phyloP scores from a whole-genome alignment of 1,140 invertebrate genomes.

The Lepidurus packardi region DNA sequence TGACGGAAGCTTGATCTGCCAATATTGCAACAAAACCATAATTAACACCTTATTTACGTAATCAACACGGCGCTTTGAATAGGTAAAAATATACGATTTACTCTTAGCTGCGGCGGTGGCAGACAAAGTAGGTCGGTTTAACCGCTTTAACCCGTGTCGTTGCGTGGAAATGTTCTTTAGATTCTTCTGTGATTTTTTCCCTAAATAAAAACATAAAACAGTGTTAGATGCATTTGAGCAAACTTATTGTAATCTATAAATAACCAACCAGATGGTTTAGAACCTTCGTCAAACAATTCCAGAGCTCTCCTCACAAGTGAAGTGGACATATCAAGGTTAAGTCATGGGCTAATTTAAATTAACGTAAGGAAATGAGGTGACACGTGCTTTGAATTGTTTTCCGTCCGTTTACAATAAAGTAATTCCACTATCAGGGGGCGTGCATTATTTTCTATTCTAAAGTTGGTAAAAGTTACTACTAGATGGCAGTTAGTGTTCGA shows the following conservation, averaged over 20 bases:
- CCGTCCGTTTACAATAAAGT: background rate
- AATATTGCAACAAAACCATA: background rate
- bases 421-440: too few species aligned
- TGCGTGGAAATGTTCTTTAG: background rate
- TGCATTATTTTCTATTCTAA: too few species aligned
- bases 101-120: background rate
- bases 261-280: background rate
- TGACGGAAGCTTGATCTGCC: slow-evolving; percentile 24
- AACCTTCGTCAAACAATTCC: slow-evolving; percentile 27
- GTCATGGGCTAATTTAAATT: background rate
- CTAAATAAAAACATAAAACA: background rate
- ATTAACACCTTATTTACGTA: background rate
- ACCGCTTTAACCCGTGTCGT: background rate
- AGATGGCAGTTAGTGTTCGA: background rate
- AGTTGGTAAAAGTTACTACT: background rate
- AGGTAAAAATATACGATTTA: background rate
- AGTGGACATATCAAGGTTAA: slow-evolving; percentile 27
- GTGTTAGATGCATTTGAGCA: too few species aligned
- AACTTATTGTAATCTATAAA: background rate
- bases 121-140: background rate
- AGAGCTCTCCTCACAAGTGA: slow-evolving; percentile 30
- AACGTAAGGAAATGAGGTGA: background rate
- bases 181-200: background rate
- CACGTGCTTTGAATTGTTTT: background rate
- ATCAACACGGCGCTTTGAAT: background rate